phyloP scores from a whole-genome alignment of 2,113 vertebrate genomes.

The Crocuta crocuta region DNA sequence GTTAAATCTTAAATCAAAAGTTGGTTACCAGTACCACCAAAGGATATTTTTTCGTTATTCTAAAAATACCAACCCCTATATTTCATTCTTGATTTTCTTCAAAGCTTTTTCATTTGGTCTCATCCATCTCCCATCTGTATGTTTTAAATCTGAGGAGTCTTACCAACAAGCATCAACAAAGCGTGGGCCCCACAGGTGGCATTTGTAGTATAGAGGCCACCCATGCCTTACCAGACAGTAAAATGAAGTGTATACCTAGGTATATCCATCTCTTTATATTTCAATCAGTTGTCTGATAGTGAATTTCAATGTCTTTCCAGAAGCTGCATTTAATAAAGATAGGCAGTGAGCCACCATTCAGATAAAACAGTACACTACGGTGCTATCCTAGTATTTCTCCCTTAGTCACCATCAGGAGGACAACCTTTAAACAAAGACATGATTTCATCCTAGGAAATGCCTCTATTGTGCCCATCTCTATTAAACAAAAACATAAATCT shows the following conservation, averaged over 20 bases:
- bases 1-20: slow-evolving; percentile 4
- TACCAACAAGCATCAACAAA: not conserved
- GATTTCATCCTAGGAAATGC: slow-evolving; percentile 56
- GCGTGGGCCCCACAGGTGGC: slow-evolving; percentile 67
- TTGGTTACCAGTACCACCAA: not conserved
- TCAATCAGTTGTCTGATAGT: slow-evolving; percentile 28
- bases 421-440: slow-evolving; percentile 75
- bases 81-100: slow-evolving; percentile 44
- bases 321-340: slow-evolving; percentile 42
- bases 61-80: slow-evolving; percentile 8
- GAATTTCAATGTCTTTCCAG: slow-evolving; percentile 39
- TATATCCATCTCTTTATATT: slow-evolving; percentile 37
- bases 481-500: slow-evolving; percentile 20
- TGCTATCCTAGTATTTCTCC: slow-evolving; percentile 28
- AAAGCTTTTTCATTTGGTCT: not conserved
- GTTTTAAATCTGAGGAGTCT: slow-evolving; percentile 20
- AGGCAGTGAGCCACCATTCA: not conserved
- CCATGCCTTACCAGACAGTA: not conserved
- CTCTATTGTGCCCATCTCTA: slow-evolving; percentile 26
- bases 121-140: not conserved
- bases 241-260: not conserved
- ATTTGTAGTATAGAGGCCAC: not conserved
- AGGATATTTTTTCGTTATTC: not conserved
- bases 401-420: slow-evolving; percentile 67
- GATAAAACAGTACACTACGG: not conserved